phyloP scores from a whole-genome alignment of 2,888 invertebrate species.

The Phanerotoma sp. region DNA sequence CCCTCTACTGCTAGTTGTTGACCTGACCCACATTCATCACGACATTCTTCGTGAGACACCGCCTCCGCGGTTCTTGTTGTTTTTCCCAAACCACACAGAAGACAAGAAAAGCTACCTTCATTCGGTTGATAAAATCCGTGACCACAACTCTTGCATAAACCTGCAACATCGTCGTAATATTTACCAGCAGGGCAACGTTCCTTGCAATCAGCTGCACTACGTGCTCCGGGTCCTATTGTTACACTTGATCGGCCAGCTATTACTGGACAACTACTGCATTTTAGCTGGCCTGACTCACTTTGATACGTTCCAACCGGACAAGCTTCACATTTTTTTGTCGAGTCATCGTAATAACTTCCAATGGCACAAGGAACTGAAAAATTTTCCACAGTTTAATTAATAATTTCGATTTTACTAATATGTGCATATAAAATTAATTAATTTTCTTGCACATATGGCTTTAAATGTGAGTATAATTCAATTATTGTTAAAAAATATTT shows the following conservation, averaged over 20 bases:
- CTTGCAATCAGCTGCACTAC: slow-evolving; percentile 88
- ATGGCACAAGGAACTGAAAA: slow-evolving; percentile 82
- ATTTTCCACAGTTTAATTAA: too few species aligned
- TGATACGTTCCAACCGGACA: slow-evolving; percentile 92
- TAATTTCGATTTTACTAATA: too few species aligned
- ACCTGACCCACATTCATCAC: slow-evolving; percentile 87
- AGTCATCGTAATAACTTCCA: slow-evolving; percentile 81
- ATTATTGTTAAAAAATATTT: too few species aligned
- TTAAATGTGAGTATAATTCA: too few species aligned
- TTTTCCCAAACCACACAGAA: slow-evolving; percentile 85
- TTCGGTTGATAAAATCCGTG: slow-evolving; percentile 91
- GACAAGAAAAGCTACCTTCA: slow-evolving; percentile 87
- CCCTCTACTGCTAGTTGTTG: slow-evolving; percentile 85
- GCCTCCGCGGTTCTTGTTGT: slow-evolving; percentile 91
- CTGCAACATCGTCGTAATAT: slow-evolving; percentile 86
- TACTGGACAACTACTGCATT: slow-evolving; percentile 86
- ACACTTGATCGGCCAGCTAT: slow-evolving; percentile 90
- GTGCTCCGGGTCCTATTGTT: slow-evolving; percentile 82
- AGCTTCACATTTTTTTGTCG: slow-evolving; percentile 75
- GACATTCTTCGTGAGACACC: slow-evolving; percentile 81
- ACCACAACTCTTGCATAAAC: slow-evolving; percentile 88
- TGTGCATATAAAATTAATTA: too few species aligned
- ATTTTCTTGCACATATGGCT: too few species aligned
- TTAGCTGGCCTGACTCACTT: slow-evolving; percentile 86
- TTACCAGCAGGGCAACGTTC: slow-evolving; percentile 93